phyloP scores from a whole-genome alignment of 2,888 invertebrate genomes.

The Oscheius sp. region DNA sequence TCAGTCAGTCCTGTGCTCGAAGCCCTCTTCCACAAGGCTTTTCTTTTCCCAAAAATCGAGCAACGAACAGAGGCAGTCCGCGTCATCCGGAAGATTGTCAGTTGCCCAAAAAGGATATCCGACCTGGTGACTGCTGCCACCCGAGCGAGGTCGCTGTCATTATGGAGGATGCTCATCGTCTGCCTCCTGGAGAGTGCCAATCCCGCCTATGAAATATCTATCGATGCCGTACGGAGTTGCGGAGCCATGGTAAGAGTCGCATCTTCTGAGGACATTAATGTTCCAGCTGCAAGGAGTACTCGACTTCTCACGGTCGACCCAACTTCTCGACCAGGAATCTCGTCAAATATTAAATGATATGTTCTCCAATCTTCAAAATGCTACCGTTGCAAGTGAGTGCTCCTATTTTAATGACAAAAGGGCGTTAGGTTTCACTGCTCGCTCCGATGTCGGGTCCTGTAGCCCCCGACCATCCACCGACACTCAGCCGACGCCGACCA shows the following conservation, averaged over 20 bases:
- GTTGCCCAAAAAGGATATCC: conserved; percentile 40
- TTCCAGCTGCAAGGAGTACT: conserved; percentile 48
- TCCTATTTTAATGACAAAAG: background rate
- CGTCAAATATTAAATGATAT: conserved; percentile 37
- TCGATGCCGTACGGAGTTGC: conserved; percentile 60
- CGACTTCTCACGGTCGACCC: conserved; percentile 40
- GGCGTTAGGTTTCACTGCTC: conserved; percentile 37
- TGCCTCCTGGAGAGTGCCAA: conserved; percentile 55
- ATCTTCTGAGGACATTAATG: background rate
- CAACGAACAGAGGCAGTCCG: conserved; percentile 59
- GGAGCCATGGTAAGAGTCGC: conserved; percentile 45
- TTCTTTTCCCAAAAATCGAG: conserved; percentile 59
- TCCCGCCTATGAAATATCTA: conserved; percentile 57
- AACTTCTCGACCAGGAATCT: conserved; percentile 42
- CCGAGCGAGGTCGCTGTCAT: conserved; percentile 41
- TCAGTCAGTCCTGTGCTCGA: conserved; percentile 51
- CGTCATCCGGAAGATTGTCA: conserved; percentile 48
- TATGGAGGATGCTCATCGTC: conserved; percentile 60
- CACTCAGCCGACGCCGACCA: background rate
- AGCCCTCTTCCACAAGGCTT: conserved; percentile 60
- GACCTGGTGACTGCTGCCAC: conserved; percentile 42
- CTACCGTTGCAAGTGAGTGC: conserved; percentile 49
- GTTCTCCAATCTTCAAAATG: conserved; percentile 43
- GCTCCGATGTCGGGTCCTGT: conserved; percentile 30
- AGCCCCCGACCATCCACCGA: conserved; percentile 32